Percentiles rank a stretch among this genome's conserved stretches.
Conservation (phyloP, 2,797 vertebrate species). For the Hydrolagus colliei region DNA sequence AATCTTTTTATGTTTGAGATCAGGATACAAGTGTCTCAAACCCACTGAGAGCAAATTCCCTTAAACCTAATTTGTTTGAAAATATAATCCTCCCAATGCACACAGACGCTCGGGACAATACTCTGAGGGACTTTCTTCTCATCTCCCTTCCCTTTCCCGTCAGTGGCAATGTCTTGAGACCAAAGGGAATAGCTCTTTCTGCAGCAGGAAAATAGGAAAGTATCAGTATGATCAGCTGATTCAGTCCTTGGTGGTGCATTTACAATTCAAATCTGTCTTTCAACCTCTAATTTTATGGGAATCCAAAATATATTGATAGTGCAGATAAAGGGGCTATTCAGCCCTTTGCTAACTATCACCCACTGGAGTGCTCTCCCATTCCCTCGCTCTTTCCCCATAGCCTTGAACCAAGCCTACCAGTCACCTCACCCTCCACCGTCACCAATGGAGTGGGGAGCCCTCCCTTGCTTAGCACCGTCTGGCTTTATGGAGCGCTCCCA, state of each 20-base stretch:
- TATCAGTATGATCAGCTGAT: background rate
- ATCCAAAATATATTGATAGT: no score
- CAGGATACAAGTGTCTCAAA: background rate
- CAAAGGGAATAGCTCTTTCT: conserved; percentile 7
- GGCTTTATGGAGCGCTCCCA: no score
- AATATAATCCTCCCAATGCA: background rate
- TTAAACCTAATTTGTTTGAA: background rate
- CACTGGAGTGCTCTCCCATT: no score
- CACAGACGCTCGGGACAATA: background rate
- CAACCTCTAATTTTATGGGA: background rate
- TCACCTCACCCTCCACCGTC: no score
- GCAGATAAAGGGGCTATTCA: no score
- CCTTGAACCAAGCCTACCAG: no score
- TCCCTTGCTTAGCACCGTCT: no score
- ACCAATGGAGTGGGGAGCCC: no score
- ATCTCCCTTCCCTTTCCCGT: background rate
- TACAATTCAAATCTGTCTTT: background rate
- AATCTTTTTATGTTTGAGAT: background rate
- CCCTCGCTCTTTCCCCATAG: no score
- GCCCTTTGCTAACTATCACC: no score
- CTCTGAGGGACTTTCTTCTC: background rate
- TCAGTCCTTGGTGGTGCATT: background rate
- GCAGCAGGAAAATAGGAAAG: background rate
- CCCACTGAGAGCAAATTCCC: background rate
- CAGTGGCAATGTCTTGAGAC: background rate